Base-by-base conservation (phyloP, 2,888 invertebrate genomes). In the Cheilosia scutellata region DNA sequence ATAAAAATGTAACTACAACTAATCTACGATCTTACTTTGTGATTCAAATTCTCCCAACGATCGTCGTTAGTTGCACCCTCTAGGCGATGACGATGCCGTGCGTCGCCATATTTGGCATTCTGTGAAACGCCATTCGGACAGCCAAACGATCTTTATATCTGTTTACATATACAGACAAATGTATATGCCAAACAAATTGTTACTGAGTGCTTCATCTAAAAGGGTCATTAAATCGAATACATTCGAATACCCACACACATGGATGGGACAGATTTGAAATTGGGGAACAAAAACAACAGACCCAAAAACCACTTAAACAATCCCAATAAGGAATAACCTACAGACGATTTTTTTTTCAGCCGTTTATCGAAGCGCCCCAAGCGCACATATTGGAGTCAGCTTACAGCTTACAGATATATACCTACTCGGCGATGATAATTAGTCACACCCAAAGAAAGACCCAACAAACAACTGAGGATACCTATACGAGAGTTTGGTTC, bases 241-340 rank as follows among this genome's bases (percentile, higher is more conserved):
- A 75, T 25, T 1, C 66, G 42, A 37, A 74, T n/a, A 51, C 40
- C 16, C 7, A 13, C 25, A 27, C 25, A 49, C 25, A 74, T 5
- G 9, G 4, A 42, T 9, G 58, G 16, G 33, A 72, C 7, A 27
- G 51, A 62, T 42, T 20, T 42, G 63, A 53, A 66, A 47, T 31
- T 51, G 65, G 53, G 71, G 11, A 66, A 78, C 16, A 51, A 77
- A 25, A 72, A 11, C 11, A 37, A 9, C 37, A 37, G 11, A 4
- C 37, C 37, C 37, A 37, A 37, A 83, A 78, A 83, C 72, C 72
- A 83, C 82, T 72, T 68, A 20, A 71, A 71, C 65, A 80, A 44
- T 70, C 72, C 72, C 40, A 86, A 86, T 77, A 86, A 86, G 82
- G 82, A 80, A 66, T 72, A 72, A 72, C 76, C 72, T 76, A 68